Base-by-base conservation (phyloP, 2,888 invertebrate species). In the Marasmarcha lunaedactyla region DNA sequence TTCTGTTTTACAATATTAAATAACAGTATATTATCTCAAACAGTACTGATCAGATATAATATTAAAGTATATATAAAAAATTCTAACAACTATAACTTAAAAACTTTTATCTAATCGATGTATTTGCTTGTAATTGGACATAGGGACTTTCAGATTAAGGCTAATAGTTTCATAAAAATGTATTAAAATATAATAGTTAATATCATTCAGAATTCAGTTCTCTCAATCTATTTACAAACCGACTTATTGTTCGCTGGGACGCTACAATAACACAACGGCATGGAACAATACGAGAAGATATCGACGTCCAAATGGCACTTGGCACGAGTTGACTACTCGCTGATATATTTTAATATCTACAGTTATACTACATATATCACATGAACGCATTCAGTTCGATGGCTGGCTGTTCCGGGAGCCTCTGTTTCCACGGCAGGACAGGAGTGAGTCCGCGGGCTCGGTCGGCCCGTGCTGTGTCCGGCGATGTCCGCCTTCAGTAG, bases 301-400 rank as follows among this genome's bases (percentile, higher is more conserved):
- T 57, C 34, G 34, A 34, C 14, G 59, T 63, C 58, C 66, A 71
- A 70, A 78, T 78, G 79, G 78, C 81, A 79, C 79, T 73, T 67
- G 52, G 62, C 59, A 70, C 70, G 74, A 78, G 74, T 62, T 49
- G 55, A 55, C 51, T 56, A 60, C 73, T 73, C 73, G 71, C 66
- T 55, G 56, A 49, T 50, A 60, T 57, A 51, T 50, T 57, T 54
- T 43, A 45, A 44, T 44, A 54, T 59, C 68, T 81, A 81, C 60
- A 57, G 50, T 71, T 78, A 78, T 49, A 65, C 74, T 81, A 20
- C 20, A 20, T 20, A 74, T 81, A 81, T 83, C 81, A 81, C 83
- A 81, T 77, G 65, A 68, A 71, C 69, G 71, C 71, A 78, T 72
- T 59, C 67, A 71, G 65, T 61, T 58, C 59, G 49, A 67, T 76